Base-by-base conservation (phyloP, 2,888 invertebrate genomes). In the Leptinotarsa peninsularis region DNA sequence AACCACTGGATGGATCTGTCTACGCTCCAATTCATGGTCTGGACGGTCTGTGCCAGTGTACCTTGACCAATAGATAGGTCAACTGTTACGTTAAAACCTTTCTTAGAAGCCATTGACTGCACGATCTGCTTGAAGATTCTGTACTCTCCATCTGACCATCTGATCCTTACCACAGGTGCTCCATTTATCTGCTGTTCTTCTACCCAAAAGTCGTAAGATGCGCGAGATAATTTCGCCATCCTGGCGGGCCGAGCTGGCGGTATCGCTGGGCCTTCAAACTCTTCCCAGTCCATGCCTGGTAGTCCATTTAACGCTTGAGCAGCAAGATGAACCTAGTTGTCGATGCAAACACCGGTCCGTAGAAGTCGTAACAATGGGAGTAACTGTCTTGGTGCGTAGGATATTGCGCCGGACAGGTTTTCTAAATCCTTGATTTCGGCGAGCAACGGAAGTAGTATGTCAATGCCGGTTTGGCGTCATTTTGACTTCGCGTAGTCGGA, bases 1-100 rank as follows among this genome's bases (percentile, higher is more conserved):
- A 43, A 72, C 67, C 67, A 72, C 43, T 72, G n/a, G 21, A 72
- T 49, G 2, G 72, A 54, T 15, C 18, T n/a, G 43, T 66, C 67
- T 1, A 72, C 23, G 4, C 27, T 5, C 72, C 67, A 72, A 15
- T 27, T 17, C 2, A 33, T 23, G 56, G 56, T 54, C 33, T 72
- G 56, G 15, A 72, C 43, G 0, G 33, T 69, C n/a, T 69, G 69
- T 2, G 69, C 54, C 23, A 69, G 18, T 14, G 69, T 4, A 4
- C 69, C 69, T 1, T n/a, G 17, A 15, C 69, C 69, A 3, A 4
- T 4, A 4, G 52, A 69, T 1, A 67, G 23, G n/a, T 67, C 67
- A 7, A 49, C 69, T 3, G 33, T 21, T 3, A 69, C 3, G 18
- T 69, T 69, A 4, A 69, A 54, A 3, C 54, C 69, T 54, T 23